Percentiles rank a stretch among this genome's conserved stretches.
These are phyloP conservation scores for Chlamydotis undulata DNA, from an alignment of 2,113 vertebrate genomes.

Conservation along the genomic window DNA sequence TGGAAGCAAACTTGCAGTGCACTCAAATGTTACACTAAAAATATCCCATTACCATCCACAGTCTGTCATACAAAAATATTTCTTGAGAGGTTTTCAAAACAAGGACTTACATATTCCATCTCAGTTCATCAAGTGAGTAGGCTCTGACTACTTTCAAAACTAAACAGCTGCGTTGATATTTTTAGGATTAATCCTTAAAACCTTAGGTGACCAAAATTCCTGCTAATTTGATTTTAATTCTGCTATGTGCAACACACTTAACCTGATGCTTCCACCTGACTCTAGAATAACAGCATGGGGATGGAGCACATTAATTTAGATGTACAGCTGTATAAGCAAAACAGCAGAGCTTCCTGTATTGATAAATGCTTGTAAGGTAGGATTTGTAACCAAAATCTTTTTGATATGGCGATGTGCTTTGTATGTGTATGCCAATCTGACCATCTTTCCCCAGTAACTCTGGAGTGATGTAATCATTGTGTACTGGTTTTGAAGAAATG, in stretches of 20 bases:
- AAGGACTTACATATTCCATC: background rate
- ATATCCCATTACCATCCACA: background rate
- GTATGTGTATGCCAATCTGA: no score
- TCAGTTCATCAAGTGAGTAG: background rate
- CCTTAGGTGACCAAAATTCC: background rate
- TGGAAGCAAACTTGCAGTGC: background rate
- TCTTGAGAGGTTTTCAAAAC: slow-evolving; percentile 23
- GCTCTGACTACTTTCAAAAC: background rate
- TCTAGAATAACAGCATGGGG: background rate
- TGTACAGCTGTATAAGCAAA: background rate
- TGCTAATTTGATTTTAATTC: background rate
- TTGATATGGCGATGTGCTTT: background rate
- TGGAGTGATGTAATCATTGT: background rate
- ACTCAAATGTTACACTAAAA: slow-evolving; percentile 22
- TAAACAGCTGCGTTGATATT: background rate
- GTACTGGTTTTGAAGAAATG: background rate
- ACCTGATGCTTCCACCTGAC: background rate
- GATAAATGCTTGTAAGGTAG: background rate
- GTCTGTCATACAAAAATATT: slow-evolving; percentile 9
- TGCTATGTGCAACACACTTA: background rate
- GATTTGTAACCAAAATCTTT: background rate
- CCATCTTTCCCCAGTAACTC: background rate
- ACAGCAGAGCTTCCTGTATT: background rate
- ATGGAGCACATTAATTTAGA: background rate
- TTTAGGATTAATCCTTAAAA: background rate